phyloP scores from a whole-genome alignment of 2,888 invertebrate species.

The Tineola bisselliella region DNA sequence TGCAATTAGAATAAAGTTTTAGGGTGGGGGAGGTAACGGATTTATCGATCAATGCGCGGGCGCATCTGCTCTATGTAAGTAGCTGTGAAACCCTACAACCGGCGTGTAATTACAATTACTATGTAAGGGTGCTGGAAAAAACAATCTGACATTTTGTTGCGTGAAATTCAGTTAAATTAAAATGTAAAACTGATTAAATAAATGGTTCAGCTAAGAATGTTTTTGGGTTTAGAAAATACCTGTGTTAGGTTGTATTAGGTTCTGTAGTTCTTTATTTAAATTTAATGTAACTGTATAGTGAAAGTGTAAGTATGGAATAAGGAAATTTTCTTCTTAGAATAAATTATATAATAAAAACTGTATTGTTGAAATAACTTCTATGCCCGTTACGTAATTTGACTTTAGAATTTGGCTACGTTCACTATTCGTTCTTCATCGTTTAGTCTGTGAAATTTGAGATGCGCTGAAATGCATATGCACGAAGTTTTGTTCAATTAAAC shows the following conservation, averaged over 20 bases:
- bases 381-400: too few relatives aligned
- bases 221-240: too few relatives aligned
- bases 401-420: background rate
- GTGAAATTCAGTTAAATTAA: background rate
- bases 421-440: background rate
- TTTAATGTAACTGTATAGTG: too few relatives aligned
- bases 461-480: background rate
- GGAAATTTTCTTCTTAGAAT: too few relatives aligned
- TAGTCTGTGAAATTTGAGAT: background rate
- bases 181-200: background rate
- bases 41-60: constrained; percentile 18
- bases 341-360: too few relatives aligned
- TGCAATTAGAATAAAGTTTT: background rate
- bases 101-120: constrained; percentile 10
- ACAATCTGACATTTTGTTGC: background rate
- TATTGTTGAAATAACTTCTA: too few relatives aligned
- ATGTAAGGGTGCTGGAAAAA: background rate
- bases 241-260: too few relatives aligned
- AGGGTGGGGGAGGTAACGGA: constrained; percentile 15
- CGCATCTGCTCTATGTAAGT: constrained; percentile 15
- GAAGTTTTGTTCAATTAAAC: background rate
- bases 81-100: constrained; percentile 9
- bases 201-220: too few relatives aligned
- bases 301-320: too few relatives aligned
- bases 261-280: too few relatives aligned